These are phyloP conservation scores for Hafferia zeledoni DNA, from an alignment of 2,797 vertebrate genomes.

Conservation along the genomic window DNA sequence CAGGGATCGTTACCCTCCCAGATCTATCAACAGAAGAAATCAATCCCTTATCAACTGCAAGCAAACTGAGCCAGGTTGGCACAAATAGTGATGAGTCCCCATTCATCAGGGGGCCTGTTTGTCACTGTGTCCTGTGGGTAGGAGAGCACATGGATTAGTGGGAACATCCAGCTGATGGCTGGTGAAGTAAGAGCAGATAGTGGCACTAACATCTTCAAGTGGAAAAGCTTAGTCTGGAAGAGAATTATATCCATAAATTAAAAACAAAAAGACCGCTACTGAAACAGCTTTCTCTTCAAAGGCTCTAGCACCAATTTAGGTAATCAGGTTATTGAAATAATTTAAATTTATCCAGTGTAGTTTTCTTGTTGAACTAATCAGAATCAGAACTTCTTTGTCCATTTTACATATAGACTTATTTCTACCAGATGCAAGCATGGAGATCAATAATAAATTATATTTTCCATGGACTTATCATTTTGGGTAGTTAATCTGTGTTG, in stretches of 20 bases:
- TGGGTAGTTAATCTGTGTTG: neutral
- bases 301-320: neutral
- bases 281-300: slow-evolving; percentile 8
- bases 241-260: neutral
- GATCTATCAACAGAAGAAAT: neutral
- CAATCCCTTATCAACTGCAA: neutral
- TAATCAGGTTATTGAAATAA: slow-evolving; percentile 39
- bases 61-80: neutral
- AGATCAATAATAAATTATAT: neutral
- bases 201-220: neutral
- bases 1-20: neutral
- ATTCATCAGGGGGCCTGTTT: neutral
- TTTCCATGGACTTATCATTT: neutral
- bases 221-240: neutral
- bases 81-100: neutral
- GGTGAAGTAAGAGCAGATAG: neutral
- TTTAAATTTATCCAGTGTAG: neutral
- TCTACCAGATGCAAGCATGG: neutral
- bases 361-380: slow-evolving; percentile 14
- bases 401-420: neutral
- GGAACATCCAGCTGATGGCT: neutral
- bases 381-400: slow-evolving; percentile 27
- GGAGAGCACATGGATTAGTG: neutral
- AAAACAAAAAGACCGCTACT: neutral
- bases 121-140: neutral